Percentiles rank a stretch among this genome's conserved stretches.
These are phyloP conservation scores for Calephelis virginiensis DNA, from an alignment of 1,140 invertebrate genomes.

Conservation along the genomic window DNA sequence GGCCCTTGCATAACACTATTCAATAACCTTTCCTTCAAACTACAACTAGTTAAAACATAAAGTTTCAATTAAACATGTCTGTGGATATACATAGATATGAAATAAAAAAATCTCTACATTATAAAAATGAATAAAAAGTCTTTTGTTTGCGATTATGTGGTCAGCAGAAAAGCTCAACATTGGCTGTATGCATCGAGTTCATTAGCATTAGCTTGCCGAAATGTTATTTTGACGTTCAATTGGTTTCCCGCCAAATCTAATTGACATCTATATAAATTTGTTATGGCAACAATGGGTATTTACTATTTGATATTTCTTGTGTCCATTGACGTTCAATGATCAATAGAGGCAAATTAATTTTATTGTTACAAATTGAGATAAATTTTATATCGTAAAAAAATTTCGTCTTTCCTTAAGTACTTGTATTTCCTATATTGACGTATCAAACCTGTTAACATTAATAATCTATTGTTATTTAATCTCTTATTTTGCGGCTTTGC, in stretches of 20 bases:
- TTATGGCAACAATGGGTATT: constrained; percentile 28
- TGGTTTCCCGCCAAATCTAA: constrained; percentile 30
- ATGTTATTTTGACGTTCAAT: constrained; percentile 19
- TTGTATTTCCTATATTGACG: background rate
- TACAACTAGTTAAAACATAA: too few relatives aligned
- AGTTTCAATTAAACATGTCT: too few relatives aligned
- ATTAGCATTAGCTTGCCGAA: constrained; percentile 16
- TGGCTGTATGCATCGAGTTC: background rate
- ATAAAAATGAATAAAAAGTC: too few relatives aligned
- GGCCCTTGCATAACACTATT: too few relatives aligned
- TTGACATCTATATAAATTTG: constrained; percentile 35
- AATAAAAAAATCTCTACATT: too few relatives aligned
- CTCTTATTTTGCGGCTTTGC: too few relatives aligned
- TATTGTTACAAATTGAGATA: constrained; percentile 25
- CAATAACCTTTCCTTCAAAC: too few relatives aligned
- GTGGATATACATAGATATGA: too few relatives aligned
- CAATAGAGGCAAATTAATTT: constrained; percentile 39
- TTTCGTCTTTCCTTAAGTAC: background rate
- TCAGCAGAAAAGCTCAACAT: background rate
- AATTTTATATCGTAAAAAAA: constrained; percentile 16
- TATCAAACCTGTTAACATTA: background rate
- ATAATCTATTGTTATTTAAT: background rate
- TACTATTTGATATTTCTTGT: constrained; percentile 20
- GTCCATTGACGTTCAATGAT: constrained; percentile 22
- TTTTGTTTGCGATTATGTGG: background rate